phyloP scores from a whole-genome alignment of 2,888 invertebrate genomes.

The Synanthedon tipuliformis region DNA sequence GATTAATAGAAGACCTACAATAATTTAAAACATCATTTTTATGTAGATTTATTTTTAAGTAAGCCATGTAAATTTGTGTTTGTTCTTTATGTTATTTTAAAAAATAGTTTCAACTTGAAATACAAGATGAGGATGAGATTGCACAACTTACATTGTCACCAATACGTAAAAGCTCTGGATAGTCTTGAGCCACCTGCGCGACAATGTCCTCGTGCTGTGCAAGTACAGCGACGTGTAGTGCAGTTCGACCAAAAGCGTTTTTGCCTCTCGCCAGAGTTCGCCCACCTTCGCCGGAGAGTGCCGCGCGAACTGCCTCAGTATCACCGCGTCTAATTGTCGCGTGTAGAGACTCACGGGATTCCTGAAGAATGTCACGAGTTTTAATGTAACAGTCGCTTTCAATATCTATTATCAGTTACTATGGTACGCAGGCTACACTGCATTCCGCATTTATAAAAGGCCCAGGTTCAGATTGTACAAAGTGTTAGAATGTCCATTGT shows the following conservation, averaged over 20 bases:
- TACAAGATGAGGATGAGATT: neutral
- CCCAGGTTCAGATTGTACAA: no score
- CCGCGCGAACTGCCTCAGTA: slow-evolving; percentile 66
- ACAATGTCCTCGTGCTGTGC: slow-evolving; percentile 86
- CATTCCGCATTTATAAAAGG: no score
- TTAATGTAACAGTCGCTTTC: neutral
- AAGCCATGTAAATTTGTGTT: no score
- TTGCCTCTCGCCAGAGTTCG: slow-evolving; percentile 54
- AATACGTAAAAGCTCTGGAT: slow-evolving; percentile 78
- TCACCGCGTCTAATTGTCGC: slow-evolving; percentile 75
- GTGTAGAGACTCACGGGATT: slow-evolving; percentile 82
- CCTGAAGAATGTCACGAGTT: slow-evolving; percentile 51
- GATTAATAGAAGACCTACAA: no score
- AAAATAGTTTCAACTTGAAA: no score
- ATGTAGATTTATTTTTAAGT: no score
- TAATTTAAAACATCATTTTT: no score
- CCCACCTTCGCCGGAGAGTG: slow-evolving; percentile 66
- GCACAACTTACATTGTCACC: slow-evolving; percentile 83
- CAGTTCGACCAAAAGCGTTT: slow-evolving; percentile 79
- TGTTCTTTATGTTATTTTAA: no score
- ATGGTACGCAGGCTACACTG: no score
- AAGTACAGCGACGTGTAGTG: slow-evolving; percentile 88
- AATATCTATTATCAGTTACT: no score
- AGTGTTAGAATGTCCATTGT: no score
- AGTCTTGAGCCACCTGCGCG: slow-evolving; percentile 77